A percentile compares a stretch with the other conserved stretches of the same genome.
These are phyloP conservation scores for Petrophora chlorosata DNA, from an alignment of 2,888 invertebrate species.

Conservation along the genomic window DNA sequence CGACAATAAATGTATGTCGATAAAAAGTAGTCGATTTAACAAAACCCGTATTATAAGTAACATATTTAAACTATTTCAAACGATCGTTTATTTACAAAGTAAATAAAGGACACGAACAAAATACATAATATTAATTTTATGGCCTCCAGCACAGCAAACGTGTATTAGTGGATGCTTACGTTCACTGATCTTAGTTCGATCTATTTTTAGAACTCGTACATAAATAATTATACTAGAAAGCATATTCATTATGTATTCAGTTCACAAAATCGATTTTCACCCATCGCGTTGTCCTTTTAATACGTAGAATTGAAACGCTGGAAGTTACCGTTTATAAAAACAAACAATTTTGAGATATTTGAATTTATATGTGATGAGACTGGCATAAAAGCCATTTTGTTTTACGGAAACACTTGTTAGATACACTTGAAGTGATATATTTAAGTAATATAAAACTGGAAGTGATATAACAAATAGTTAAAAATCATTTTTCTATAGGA, in stretches of 20 bases:
- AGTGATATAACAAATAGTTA: too few relatives aligned
- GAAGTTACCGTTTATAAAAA: not conserved
- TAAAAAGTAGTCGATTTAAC: slow-evolving; percentile 3
- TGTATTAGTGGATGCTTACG: slow-evolving; percentile 13
- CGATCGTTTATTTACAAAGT: slow-evolving; percentile 20
- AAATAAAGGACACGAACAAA: slow-evolving; percentile 20
- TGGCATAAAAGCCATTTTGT: not conserved
- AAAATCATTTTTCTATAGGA: not conserved
- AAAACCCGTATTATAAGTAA: slow-evolving; percentile 11
- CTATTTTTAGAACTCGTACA: slow-evolving; percentile 20
- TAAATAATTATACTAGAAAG: slow-evolving; percentile 23
- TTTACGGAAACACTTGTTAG: not conserved
- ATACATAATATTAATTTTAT: slow-evolving; percentile 12
- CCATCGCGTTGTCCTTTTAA: not conserved
- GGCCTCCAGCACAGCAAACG: slow-evolving; percentile 10
- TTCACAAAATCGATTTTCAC: slow-evolving; percentile 18
- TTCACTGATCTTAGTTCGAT: slow-evolving; percentile 19
- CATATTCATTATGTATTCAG: slow-evolving; percentile 18
- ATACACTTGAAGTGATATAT: not conserved
- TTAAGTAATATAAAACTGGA: too few relatives aligned
- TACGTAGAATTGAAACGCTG: not conserved
- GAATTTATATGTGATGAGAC: not conserved
- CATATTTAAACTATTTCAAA: too few relatives aligned
- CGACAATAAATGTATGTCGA: not conserved
- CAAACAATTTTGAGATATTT: not conserved